Conservation (phyloP, 1,140 invertebrate genomes). For the Drosophila busckii region DNA sequence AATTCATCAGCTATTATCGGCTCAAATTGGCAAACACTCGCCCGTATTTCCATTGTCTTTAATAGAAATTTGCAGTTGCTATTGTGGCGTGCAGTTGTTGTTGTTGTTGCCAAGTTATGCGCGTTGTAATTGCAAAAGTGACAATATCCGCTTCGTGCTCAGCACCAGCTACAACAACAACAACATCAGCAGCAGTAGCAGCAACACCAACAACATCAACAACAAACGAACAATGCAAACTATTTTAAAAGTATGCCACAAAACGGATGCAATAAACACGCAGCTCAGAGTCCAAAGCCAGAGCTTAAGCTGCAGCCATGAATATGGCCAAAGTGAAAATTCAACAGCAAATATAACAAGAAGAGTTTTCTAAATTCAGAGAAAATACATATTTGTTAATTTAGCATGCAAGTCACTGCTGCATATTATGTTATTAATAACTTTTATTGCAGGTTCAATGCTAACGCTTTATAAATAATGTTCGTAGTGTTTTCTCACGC, state of each 20-base stretch:
- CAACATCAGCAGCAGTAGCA: constrained; percentile 10
- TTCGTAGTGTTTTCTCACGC: too few species aligned
- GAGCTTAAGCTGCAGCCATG: constrained; percentile 10
- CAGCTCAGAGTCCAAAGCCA: constrained; percentile 33
- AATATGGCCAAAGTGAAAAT: constrained; percentile 53
- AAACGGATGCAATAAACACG: constrained; percentile 58
- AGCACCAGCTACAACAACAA: constrained; percentile 26
- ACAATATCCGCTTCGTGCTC: constrained; percentile 58
- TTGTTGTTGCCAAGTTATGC: constrained; percentile 41
- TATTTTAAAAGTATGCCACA: constrained; percentile 52
- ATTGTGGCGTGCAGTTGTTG: constrained; percentile 24
- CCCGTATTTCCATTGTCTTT: too few species aligned
- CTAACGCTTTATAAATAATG: too few species aligned
- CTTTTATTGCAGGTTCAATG: too few species aligned
- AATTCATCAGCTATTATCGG: too few species aligned
- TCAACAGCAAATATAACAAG: constrained; percentile 7
- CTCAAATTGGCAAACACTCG: too few species aligned
- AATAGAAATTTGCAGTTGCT: too few species aligned
- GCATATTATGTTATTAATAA: too few species aligned
- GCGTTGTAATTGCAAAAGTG: constrained; percentile 56
- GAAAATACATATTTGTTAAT: constrained; percentile 48
- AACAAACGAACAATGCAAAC: too few species aligned
- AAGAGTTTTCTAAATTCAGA: constrained; percentile 34
- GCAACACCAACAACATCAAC: constrained; percentile 27
- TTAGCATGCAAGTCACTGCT: too few species aligned